Conservation (phyloP, 2,797 vertebrate genomes). For the Parotocinclus haroldoi region DNA sequence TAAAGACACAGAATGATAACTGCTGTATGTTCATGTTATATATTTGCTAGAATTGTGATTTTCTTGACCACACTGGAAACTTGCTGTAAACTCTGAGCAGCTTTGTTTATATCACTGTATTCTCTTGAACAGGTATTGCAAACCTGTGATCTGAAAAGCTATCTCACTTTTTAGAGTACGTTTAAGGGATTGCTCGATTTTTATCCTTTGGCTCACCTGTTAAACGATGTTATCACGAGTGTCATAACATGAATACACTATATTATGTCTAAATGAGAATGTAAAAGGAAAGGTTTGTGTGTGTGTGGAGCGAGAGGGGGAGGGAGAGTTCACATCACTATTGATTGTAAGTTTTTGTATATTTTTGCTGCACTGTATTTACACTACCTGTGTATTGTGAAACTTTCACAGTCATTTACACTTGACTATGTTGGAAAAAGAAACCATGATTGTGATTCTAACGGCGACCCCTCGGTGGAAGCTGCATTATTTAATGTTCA, state of each 20-base stretch:
- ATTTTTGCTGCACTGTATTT: slow-evolving; percentile 21
- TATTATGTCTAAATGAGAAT: slow-evolving; percentile 10
- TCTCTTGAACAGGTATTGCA: neutral
- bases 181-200: too few species aligned
- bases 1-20: slow-evolving; percentile 4
- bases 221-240: too few species aligned
- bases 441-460: neutral
- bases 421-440: neutral
- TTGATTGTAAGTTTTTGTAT: slow-evolving; percentile 36
- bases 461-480: slow-evolving; percentile 16
- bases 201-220: too few species aligned
- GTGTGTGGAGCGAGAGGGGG: slow-evolving; percentile 7
- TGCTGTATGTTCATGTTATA: slow-evolving; percentile 12
- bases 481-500: slow-evolving; percentile 27
- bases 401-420: slow-evolving; percentile 17
- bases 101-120: slow-evolving; percentile 6
- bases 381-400: slow-evolving; percentile 11
- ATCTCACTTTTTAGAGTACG: too few species aligned
- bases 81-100: neutral
- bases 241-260: neutral
- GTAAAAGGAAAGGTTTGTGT: slow-evolving; percentile 1
- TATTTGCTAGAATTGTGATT: neutral
- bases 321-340: slow-evolving; percentile 8
- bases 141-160: neutral
- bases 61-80: neutral